phyloP scores from a whole-genome alignment of 2,113 vertebrate species.

The Dicrurus megarhynchus region DNA sequence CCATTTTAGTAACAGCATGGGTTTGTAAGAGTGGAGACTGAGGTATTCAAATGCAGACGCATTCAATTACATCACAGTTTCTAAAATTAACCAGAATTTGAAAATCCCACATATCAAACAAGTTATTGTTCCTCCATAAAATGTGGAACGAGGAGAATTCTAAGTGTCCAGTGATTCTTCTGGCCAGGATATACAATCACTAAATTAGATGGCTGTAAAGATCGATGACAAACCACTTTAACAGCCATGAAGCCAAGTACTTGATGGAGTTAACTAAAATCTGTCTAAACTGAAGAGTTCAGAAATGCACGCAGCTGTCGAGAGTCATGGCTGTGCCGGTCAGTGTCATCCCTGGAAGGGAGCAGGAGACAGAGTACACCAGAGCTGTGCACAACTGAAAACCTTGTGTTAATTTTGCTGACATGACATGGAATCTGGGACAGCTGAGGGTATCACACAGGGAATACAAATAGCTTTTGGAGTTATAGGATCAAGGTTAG shows the following conservation, averaged over 20 bases:
- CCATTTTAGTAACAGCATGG: not conserved
- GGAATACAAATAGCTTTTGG: slow-evolving; percentile 14
- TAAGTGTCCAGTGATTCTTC: not conserved
- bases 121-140: not conserved
- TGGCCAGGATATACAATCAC: not conserved
- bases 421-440: slow-evolving; percentile 16
- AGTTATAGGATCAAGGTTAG: slow-evolving; percentile 41
- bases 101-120: not conserved
- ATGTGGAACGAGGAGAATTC: not conserved
- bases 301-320: not conserved
- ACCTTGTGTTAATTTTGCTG: not conserved
- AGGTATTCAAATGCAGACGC: not conserved
- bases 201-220: not conserved
- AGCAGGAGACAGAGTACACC: not conserved
- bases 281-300: not conserved
- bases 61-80: not conserved
- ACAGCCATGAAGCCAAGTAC: not conserved
- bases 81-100: not conserved
- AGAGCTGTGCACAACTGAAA: not conserved
- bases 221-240: not conserved
- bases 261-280: not conserved
- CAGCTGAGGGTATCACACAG: slow-evolving; percentile 4
- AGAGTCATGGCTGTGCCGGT: not conserved
- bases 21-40: not conserved
- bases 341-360: not conserved